Percentiles rank a stretch among this genome's conserved stretches.
Conservation (phyloP, 2,888 invertebrate species). For the Macaria notata region DNA sequence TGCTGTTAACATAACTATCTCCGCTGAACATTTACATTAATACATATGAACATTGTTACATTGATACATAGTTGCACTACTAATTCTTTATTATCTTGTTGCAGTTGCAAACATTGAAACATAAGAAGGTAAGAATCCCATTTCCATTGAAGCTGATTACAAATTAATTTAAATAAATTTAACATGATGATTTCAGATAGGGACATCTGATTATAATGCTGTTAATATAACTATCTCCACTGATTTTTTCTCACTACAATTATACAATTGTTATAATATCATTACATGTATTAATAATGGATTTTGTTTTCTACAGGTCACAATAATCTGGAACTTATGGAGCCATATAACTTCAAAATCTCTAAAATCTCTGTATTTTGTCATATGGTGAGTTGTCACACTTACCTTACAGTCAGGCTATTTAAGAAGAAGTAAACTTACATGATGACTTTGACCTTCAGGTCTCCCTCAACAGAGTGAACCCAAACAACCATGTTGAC, state of each 20-base stretch:
- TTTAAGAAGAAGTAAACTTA: not conserved
- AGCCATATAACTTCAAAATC: too few relatives aligned
- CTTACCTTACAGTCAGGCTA: too few relatives aligned
- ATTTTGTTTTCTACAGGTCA: too few relatives aligned
- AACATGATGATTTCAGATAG: slow-evolving; percentile 68
- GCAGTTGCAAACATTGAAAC: not conserved
- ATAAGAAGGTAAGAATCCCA: too few relatives aligned
- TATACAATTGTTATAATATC: not conserved
- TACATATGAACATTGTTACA: slow-evolving; percentile 3
- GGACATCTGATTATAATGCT: slow-evolving; percentile 72
- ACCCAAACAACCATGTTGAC: slow-evolving; percentile 54
- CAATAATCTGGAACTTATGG: too few relatives aligned
- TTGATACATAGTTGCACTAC: not conserved
- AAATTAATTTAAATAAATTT: too few relatives aligned
- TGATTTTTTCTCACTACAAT: slow-evolving; percentile 36
- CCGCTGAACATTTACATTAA: slow-evolving; percentile 41
- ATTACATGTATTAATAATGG: too few relatives aligned
- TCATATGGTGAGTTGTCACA: too few relatives aligned
- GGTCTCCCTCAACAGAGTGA: slow-evolving; percentile 79
- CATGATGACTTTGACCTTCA: slow-evolving; percentile 54
- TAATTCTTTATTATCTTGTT: not conserved
- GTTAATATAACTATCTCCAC: slow-evolving; percentile 64
- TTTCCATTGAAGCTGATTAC: too few relatives aligned
- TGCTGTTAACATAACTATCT: slow-evolving; percentile 72
- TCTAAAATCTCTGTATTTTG: too few relatives aligned